Evolutionary conservation across 2,888 invertebrate species (phyloP), one percentile per base, ranked within the genome.

Genomic region (Drosophila mimetica): DNA sequence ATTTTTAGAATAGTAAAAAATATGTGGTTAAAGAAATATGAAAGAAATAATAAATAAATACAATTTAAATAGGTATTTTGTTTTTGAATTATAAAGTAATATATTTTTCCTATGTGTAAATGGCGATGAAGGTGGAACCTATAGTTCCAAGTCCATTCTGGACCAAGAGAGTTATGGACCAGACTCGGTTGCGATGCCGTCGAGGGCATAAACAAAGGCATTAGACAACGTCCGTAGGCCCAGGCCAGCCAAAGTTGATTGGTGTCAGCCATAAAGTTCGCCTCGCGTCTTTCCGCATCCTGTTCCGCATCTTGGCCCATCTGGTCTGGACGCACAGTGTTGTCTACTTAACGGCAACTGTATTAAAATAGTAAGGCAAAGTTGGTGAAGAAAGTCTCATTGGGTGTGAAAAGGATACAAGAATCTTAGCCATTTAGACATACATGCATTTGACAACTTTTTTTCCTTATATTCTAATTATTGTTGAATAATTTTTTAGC

Each of bases 211-310:
- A 85, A 77, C 81, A 77, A 82, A 79, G 83, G 86, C 86, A 86
- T 82, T 82, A 82, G 86, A 86, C 71, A 76, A 70, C 75, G 70
- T 70, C 58, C 58, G 67, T 58, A 42, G 74, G 76, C 58, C 53
- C 55, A 51, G 71, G 69, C 74, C 64, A 71, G 75, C 63, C 63
- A 83, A 80, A 83, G 86, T 85, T 82, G 81, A 82, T 86, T 84
- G 85, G 76, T 84, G 86, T 79, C 79, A 76, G 85, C 86, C 77
- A 84, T 86, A 81, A 84, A 84, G 77, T 81, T 75, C 53, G 58
- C 57, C 64, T 63, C 54, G 60, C 47, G 55, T 32, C 74, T 64
- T 44, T 60, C 46, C 42, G 46, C 28, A 64, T 73, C 48, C 76
- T 69, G 57, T 71, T 72, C 66, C 51, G 28, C 37, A 44, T 14